Base-by-base conservation (phyloP, 2,113 vertebrate species). In the Mustela lutreola region DNA sequence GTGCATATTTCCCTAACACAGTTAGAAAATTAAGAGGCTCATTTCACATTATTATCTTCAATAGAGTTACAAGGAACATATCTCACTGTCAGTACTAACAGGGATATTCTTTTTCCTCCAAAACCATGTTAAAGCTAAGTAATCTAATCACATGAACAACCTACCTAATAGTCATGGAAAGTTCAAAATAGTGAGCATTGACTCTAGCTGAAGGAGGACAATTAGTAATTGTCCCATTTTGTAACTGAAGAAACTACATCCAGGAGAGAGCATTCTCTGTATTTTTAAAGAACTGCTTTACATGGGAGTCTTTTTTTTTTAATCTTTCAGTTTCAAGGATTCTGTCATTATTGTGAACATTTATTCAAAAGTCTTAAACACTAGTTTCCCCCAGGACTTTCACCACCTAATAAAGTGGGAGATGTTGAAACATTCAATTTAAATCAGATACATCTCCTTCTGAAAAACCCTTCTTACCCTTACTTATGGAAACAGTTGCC, bases 351-450 rank as follows among this genome's bases (percentile, higher is more conserved):
- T 80, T 87, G 39, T 36, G 31, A 81, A 91, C 42, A 81, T 89
- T 94, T 96, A 96, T 93, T 98, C 91, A 93, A 95, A 98, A 96
- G 95, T 97, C 82, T 85, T 84, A 91, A 95, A 89, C 70, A 82
- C 63, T 71, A 53, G 93, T 96, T 90, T 58, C n/a, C 26, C 48
- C 31, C n/a, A 85, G 78, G 71, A 94, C 39, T 19, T 91, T 96
- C 71, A 97, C 28, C 75, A 48, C 45, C 81, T 94, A 91, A 97
- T 85, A 91, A 97, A 95, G 80, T 93, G 82, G 75, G 67, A 88
- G 39, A 91, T 76, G 80, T 36, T 96, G n/a, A 85, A 97, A 95
- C 97, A 88, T 71, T 84, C 71, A 81, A 92, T 26, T 89, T 85
- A 94, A 97, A 95, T 85, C 88, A 94, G 65, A 95, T 91, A 58